These are phyloP conservation scores for Sminthurinus signatus DNA, from an alignment of 1,140 invertebrate species.

Conservation along the genomic window DNA sequence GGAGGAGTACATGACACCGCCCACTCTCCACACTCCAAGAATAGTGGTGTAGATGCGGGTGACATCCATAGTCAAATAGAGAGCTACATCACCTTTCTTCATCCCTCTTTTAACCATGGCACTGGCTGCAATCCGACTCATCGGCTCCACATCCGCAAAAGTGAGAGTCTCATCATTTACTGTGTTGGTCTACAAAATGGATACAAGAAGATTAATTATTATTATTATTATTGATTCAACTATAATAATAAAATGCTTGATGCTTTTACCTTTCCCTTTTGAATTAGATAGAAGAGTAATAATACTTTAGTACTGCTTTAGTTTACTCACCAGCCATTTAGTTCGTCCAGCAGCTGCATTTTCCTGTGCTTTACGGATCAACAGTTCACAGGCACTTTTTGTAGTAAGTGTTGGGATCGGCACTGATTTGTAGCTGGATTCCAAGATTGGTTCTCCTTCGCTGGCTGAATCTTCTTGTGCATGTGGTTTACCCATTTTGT, in stretches of 20 bases:
- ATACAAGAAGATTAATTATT: background rate
- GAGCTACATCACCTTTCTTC: constrained; percentile 35
- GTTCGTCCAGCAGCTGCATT: constrained; percentile 21
- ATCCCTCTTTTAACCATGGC: constrained; percentile 37
- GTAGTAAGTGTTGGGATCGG: constrained; percentile 28
- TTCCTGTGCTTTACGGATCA: constrained; percentile 25
- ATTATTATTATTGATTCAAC: background rate
- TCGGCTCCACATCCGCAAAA: constrained; percentile 34
- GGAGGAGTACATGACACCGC: constrained; percentile 35
- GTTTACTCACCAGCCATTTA: constrained; percentile 37
- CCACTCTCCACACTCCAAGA: constrained; percentile 34
- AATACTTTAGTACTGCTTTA: background rate
- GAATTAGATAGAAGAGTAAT: no score
- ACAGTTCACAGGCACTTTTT: constrained; percentile 24
- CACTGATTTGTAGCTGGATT: constrained; percentile 20
- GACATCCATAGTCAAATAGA: constrained; percentile 37
- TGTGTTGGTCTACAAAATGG: constrained; percentile 31
- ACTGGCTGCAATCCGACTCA: constrained; percentile 25
- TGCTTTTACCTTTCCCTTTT: background rate
- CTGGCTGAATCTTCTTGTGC: background rate
- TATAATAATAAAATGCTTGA: background rate
- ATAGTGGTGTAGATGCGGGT: constrained; percentile 31
- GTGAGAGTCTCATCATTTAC: constrained; percentile 25
- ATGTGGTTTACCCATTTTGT: no score
- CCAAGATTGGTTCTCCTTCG: constrained; percentile 24